Percentiles rank a stretch among this genome's conserved stretches.
These are phyloP conservation scores for Micronycteris hirsuta DNA, from an alignment of 2,113 vertebrate genomes.

Conservation along the genomic window DNA sequence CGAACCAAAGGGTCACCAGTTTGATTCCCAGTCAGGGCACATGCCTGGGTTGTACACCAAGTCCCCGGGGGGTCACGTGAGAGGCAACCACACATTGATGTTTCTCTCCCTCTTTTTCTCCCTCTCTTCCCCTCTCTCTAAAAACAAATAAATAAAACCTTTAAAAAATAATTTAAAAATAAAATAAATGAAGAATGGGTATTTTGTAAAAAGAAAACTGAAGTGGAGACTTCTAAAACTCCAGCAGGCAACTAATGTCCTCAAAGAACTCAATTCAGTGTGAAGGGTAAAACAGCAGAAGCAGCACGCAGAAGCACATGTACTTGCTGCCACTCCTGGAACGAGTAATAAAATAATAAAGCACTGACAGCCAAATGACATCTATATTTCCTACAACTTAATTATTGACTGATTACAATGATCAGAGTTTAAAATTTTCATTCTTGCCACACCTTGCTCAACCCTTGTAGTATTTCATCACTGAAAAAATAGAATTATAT, in stretches of 20 bases:
- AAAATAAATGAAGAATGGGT: too few relatives aligned
- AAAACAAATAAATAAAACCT: too few relatives aligned
- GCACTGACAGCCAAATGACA: background rate
- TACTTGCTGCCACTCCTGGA: background rate
- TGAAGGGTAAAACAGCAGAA: background rate
- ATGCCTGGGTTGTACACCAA: too few relatives aligned
- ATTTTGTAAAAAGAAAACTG: too few relatives aligned
- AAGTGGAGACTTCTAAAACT: background rate
- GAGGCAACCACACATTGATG: too few relatives aligned
- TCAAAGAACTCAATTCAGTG: background rate
- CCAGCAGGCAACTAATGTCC: background rate
- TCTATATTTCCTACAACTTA: background rate
- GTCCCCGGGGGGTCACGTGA: too few relatives aligned
- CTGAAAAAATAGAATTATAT: background rate
- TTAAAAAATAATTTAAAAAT: too few relatives aligned
- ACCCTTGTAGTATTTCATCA: background rate
- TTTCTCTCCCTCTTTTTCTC: too few relatives aligned
- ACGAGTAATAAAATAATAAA: background rate
- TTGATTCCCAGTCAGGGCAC: too few relatives aligned
- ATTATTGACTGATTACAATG: background rate
- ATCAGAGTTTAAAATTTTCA: background rate
- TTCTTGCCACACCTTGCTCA: background rate
- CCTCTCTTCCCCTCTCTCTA: too few relatives aligned
- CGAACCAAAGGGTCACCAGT: too few relatives aligned
- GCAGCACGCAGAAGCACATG: background rate